These are phyloP conservation scores for Thecocarcelia acutangulata DNA, from an alignment of 2,888 invertebrate genomes.

Conservation along the genomic window DNA sequence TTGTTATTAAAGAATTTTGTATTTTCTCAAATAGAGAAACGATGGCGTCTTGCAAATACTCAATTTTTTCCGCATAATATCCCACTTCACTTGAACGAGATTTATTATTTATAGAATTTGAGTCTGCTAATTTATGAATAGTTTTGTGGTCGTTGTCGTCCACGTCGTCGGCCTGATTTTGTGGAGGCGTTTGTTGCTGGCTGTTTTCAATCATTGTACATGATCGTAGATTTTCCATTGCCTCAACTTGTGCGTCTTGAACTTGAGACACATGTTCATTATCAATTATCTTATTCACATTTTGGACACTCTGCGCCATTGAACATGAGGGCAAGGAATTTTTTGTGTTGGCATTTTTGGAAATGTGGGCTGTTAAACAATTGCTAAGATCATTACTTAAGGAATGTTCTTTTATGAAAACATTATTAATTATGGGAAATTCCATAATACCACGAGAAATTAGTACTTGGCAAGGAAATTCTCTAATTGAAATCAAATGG, in stretches of 20 bases:
- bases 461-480: conserved; percentile 31
- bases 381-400: conserved; percentile 6
- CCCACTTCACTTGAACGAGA: conserved; percentile 40
- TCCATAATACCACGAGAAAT: background rate
- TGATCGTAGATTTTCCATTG: conserved; percentile 53
- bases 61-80: conserved; percentile 52
- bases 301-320: conserved; percentile 43
- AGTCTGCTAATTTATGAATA: conserved; percentile 45
- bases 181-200: conserved; percentile 51
- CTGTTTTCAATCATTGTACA: conserved; percentile 47
- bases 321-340: conserved; percentile 17
- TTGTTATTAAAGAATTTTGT: conserved; percentile 54
- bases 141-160: background rate
- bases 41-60: conserved; percentile 50
- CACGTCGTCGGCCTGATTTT: conserved; percentile 8
- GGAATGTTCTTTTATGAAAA: background rate
- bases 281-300: conserved; percentile 16
- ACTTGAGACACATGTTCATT: conserved; percentile 59
- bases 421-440: conserved; percentile 31
- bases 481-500: background rate
- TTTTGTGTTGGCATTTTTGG: background rate
- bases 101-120: conserved; percentile 64
- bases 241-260: conserved; percentile 58
- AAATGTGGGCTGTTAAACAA: conserved; percentile 18
- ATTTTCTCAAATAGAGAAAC: conserved; percentile 54